phyloP scores from a whole-genome alignment of 2,888 invertebrate genomes.

The Isotomurus palustris region DNA sequence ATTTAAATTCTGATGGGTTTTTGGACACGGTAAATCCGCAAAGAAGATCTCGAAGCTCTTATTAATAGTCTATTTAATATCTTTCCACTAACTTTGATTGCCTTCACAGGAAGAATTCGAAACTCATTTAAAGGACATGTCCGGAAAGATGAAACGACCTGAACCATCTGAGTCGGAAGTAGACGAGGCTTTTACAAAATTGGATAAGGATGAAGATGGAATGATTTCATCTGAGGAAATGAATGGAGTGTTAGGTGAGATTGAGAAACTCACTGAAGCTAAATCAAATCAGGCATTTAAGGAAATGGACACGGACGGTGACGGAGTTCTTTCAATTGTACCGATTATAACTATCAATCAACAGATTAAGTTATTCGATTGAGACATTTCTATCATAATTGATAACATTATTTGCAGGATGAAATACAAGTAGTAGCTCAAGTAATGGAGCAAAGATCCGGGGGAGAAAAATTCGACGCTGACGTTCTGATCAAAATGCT shows the following conservation, averaged over 20 bases:
- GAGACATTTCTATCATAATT: too few relatives aligned
- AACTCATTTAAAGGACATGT: constrained; percentile 12
- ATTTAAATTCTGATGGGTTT: constrained; percentile 13
- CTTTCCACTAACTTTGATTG: neutral
- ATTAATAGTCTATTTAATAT: neutral
- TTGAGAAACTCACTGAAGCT: constrained; percentile 15
- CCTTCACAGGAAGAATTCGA: constrained; percentile 21
- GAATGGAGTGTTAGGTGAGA: constrained; percentile 13
- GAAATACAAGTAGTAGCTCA: constrained; percentile 18
- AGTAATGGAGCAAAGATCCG: constrained; percentile 12
- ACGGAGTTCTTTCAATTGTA: constrained; percentile 21
- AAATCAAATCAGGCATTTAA: constrained; percentile 20
- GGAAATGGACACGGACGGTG: constrained; percentile 19
- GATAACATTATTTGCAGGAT: constrained; percentile 10
- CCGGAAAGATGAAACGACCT: neutral
- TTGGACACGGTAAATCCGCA: constrained; percentile 17
- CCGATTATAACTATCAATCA: neutral
- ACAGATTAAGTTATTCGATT: too few relatives aligned
- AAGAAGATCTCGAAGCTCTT: neutral
- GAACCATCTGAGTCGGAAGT: constrained; percentile 10
- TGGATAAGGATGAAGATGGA: constrained; percentile 22
- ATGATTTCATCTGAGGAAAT: constrained; percentile 19
- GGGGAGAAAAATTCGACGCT: constrained; percentile 18
- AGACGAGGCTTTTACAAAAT: constrained; percentile 16
- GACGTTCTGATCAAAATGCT: constrained; percentile 23